Conservation (phyloP, 2,113 vertebrate genomes). For the Carassius carassius region DNA sequence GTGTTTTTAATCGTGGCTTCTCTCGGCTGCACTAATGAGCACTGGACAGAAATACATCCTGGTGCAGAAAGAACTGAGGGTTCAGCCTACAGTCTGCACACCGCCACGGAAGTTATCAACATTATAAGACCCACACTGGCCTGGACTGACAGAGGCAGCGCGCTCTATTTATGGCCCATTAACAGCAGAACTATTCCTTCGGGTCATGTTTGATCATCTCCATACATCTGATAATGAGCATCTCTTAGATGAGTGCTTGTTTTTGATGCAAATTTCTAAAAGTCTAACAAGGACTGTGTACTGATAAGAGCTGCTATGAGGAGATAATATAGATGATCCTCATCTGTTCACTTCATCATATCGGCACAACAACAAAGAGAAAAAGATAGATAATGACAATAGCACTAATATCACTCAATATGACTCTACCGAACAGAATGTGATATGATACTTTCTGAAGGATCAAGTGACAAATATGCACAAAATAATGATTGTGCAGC, state of each 20-base stretch:
- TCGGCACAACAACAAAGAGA: background rate
- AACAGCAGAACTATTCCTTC: conserved; percentile 5
- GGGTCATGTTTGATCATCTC: conserved; percentile 28
- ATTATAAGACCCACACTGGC: conserved; percentile 18
- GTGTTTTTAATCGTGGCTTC: conserved; percentile 38
- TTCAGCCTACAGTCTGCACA: conserved; percentile 10
- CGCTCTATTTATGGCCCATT: conserved; percentile 17
- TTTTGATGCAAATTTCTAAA: background rate
- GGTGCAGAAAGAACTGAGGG: conserved; percentile 25
- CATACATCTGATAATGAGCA: conserved; percentile 17
- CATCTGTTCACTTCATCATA: background rate
- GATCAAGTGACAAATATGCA: too few species aligned
- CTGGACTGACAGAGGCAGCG: background rate
- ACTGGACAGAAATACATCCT: conserved; percentile 41
- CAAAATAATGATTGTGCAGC: too few species aligned
- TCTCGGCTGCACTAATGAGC: conserved; percentile 57
- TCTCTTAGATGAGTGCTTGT: conserved; percentile 14
- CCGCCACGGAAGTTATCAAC: conserved; percentile 28
- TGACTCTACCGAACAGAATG: background rate
- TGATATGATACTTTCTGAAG: background rate
- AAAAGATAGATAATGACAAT: background rate
- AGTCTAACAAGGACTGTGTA: conserved; percentile 10
- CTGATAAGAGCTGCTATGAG: background rate
- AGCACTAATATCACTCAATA: background rate
- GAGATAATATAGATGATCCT: background rate